Conservation (phyloP, 2,113 vertebrate species). For the Pitta sordida region DNA sequence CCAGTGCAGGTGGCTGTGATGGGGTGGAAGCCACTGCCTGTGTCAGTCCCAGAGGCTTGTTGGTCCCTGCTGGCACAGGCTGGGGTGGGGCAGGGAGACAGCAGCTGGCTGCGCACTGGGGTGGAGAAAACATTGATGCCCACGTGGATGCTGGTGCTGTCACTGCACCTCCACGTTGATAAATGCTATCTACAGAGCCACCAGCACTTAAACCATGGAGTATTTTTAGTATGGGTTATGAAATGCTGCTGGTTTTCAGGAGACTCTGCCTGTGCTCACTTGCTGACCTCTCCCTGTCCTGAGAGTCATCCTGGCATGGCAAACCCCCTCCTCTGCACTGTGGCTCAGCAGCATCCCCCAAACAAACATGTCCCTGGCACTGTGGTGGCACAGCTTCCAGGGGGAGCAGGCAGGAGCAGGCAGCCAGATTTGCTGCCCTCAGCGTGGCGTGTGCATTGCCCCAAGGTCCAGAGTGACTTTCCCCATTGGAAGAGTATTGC, state of each 20-base stretch:
- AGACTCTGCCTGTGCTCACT: neutral
- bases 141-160: neutral
- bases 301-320: neutral
- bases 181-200: neutral
- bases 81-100: neutral
- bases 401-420: neutral
- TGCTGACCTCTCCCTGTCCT: neutral
- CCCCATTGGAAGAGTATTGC: neutral
- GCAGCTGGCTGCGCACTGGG: neutral
- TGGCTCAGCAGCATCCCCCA: neutral
- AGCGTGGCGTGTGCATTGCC: fast-evolving
- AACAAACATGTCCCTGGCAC: neutral
- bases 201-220: neutral
- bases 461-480: fast-evolving
- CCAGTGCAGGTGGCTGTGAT: neutral
- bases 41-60: neutral
- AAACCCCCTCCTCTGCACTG: neutral
- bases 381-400: neutral
- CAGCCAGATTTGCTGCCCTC: neutral
- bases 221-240: neutral
- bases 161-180: neutral
- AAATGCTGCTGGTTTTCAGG: neutral
- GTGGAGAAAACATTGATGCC: neutral
- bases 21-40: fast-evolving
- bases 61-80: neutral